A percentile compares a stretch with the other conserved stretches of the same genome.
phyloP scores from a whole-genome alignment of 2,113 vertebrate genomes.

The Pangasianodon gigas region DNA sequence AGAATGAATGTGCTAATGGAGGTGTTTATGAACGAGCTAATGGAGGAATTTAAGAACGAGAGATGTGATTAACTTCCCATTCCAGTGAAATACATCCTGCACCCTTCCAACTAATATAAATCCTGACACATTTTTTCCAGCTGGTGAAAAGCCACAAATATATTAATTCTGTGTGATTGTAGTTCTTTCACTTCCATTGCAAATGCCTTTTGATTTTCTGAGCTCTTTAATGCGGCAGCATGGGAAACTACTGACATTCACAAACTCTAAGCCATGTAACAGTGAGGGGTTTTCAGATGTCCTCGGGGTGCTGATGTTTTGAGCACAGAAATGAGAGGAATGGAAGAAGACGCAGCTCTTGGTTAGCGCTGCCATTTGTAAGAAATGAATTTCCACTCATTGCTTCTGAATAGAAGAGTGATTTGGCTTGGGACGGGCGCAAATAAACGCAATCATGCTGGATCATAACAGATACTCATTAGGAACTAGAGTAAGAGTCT shows the following conservation, averaged over 20 bases:
- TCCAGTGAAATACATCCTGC: not conserved
- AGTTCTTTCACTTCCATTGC: not conserved
- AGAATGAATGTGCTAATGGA: not conserved
- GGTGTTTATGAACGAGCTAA: not conserved
- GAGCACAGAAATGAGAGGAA: not conserved
- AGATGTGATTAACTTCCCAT: not conserved
- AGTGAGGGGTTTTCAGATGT: not conserved
- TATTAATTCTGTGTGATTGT: not conserved
- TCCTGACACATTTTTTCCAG: not conserved
- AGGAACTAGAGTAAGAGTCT: not conserved
- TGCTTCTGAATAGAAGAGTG: not conserved
- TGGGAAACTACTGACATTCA: not conserved
- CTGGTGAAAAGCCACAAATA: not conserved
- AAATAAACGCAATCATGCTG: not conserved
- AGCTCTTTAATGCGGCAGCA: not conserved
- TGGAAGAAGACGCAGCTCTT: not conserved
- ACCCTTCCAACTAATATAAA: not conserved
- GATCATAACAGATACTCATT: not conserved
- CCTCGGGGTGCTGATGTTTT: slow-evolving; percentile 1
- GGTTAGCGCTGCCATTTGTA: not conserved
- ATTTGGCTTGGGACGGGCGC: not conserved
- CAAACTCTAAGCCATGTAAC: not conserved
- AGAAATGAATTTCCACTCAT: not conserved
- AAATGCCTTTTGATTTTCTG: not conserved
- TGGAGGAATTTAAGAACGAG: not conserved